Base-by-base conservation (phyloP, 2,888 invertebrate genomes). In the Furcula furcula region DNA sequence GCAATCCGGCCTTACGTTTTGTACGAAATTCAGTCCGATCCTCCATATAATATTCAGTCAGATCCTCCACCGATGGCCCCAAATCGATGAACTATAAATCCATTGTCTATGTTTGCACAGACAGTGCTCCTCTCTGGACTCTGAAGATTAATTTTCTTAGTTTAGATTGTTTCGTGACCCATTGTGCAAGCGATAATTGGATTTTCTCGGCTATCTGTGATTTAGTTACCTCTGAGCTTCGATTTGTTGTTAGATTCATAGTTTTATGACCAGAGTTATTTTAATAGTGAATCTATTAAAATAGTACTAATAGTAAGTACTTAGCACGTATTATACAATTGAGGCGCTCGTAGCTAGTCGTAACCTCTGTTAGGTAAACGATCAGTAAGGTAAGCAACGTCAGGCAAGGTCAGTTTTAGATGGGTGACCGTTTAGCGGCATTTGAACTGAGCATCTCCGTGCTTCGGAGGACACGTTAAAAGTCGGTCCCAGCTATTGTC, bases 61-160 rank as follows among this genome's bases (percentile, higher is more conserved):
- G 57, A 65, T 64, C 61, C 61, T 62, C 66, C 68, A 64, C 69
- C 73, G 70, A 80, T 80, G 75, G 71, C 65, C 76, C 76, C 69
- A 81, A 87, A 86, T 86, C 86, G 83, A 87, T 88, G 85, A 84
- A 85, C 82, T 85, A 85, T 86, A 87, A 87, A 85, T 86, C 88
- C 81, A 83, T 87, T 88, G 88, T 87, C 83, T 79, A 86, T 87
- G 87, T 87, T 87, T 84, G 80, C 78, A 78, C 84, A 84, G 85
- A 78, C 84, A 79, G 75, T 68, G 73, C 82, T 77, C 67, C 81
- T 78, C 72, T 70, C 84, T 83, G 83, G 85, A 85, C 85, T 81
- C 79, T 65, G 86, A 83, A 87, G 88, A 88, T 88, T 88, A 88
- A 88, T 88, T 87, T 88, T 88, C 88, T 88, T 86, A 88, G 88